Base-by-base conservation (phyloP, 2,888 invertebrate genomes). In the Leptinotarsa tumamoca region DNA sequence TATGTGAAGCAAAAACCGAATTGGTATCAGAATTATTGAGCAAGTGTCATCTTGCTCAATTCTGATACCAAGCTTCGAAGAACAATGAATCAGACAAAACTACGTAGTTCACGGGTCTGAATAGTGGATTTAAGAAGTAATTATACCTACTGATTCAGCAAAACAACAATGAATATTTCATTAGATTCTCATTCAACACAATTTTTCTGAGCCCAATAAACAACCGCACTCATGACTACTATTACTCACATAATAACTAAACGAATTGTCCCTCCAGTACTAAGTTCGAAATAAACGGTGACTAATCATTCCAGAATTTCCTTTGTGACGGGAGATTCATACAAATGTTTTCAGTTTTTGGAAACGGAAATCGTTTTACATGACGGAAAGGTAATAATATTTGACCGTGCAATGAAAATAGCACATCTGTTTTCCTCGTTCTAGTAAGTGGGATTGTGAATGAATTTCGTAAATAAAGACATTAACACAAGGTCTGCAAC, bases 361-460 rank as follows among this genome's bases (percentile, higher is more conserved):
- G 58, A 23, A 58, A 33, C 58, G 27, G 58, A 58, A 58, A 58
- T 23, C 14, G 23, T 23, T 15, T 58, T 15, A 23, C 15, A 13
- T 58, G 58, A 23, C 58, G 58, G 58, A 58, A 58, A 21, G 4
- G 23, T 15, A 27, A 23, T 21, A 17, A 14, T 21, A 23, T 58
- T 23, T 58, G 58, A 58, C 58, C 58, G 23, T 58, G 58, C 58
- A 58, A 58, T 58, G 14, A 58, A 58, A 58, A 58, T 58, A 58
- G 58, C 58, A 23, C 58, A 58, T 23, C 21, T 58, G 58, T 58
- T 58, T 58, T 58, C 21, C 58, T 23, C 58, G 18, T 21, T 23
- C 23, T 58, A 18, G 23, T 58, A 58, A 58, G 58, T 58, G 58
- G 58, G 58, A 23, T 58, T 23, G 15, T 58, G 58, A 58, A 58